Conservation (phyloP, 2,888 invertebrate species). For the Dromius quadrimaculatus region DNA sequence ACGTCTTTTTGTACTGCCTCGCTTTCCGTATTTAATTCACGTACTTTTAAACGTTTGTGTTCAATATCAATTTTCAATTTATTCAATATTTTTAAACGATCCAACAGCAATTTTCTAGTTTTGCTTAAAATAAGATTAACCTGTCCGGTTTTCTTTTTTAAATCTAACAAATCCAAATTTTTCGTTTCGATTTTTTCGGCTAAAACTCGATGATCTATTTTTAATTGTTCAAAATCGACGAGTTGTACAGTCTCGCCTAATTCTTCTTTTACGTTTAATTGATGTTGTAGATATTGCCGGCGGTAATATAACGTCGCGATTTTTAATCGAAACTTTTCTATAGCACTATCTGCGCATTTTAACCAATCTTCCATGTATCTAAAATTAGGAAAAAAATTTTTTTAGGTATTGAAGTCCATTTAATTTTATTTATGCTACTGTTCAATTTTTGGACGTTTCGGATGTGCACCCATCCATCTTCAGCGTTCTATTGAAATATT, state of each 20-base stretch:
- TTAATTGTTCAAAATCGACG: slow-evolving; percentile 75
- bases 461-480: too few species aligned
- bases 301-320: slow-evolving; percentile 71
- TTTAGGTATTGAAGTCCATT: too few species aligned
- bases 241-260: slow-evolving; percentile 71
- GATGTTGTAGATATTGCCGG: slow-evolving; percentile 69
- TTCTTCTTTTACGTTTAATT: slow-evolving; percentile 70
- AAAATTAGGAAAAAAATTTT: too few species aligned
- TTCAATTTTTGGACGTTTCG: too few species aligned
- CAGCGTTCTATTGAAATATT: too few species aligned
- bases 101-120: slow-evolving; percentile 64
- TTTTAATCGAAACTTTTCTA: slow-evolving; percentile 72
- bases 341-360: slow-evolving; percentile 69
- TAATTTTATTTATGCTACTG: too few species aligned
- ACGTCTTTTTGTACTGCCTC: slow-evolving; percentile 65
- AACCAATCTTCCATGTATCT: slow-evolving; percentile 75
- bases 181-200: slow-evolving; percentile 70
- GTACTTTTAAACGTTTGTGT: slow-evolving; percentile 64
- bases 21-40: slow-evolving; percentile 66
- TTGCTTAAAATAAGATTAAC: slow-evolving; percentile 71
- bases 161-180: slow-evolving; percentile 67
- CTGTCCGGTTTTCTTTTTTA: slow-evolving; percentile 73
- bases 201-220: slow-evolving; percentile 72
- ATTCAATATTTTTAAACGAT: slow-evolving; percentile 67
- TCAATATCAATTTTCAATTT: slow-evolving; percentile 66